phyloP scores from a whole-genome alignment of 2,797 vertebrate species.

The Xiphophorus birchmanni region DNA sequence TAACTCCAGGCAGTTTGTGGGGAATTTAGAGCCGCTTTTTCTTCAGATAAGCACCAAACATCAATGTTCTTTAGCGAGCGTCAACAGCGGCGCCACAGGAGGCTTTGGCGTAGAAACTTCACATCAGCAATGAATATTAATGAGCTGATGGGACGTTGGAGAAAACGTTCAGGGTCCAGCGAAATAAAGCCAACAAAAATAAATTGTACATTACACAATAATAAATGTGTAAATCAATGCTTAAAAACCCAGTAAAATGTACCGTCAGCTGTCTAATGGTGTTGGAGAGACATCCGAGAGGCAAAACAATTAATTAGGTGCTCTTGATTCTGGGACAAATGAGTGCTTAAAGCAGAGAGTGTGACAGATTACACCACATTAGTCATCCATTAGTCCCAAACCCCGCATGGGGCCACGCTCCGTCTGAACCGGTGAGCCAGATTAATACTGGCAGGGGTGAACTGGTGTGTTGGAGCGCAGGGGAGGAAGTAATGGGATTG shows the following conservation, averaged over 20 bases:
- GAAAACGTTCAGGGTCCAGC: not conserved
- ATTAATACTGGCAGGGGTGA: conserved; percentile 36
- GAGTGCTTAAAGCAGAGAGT: conserved; percentile 12
- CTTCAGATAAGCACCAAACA: not conserved
- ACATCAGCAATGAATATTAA: conserved; percentile 11
- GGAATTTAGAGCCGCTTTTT: not conserved
- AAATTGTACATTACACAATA: not conserved
- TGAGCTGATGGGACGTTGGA: conserved; percentile 12
- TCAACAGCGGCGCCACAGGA: conserved; percentile 11
- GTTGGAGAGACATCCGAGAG: not conserved
- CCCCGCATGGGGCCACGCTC: conserved; percentile 3
- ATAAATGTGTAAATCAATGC: not conserved
- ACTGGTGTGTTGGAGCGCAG: conserved; percentile 37
- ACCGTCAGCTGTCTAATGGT: not conserved
- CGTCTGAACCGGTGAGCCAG: conserved; percentile 18
- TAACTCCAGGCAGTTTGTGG: conserved; percentile 18
- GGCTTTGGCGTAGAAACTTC: not conserved
- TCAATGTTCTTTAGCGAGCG: conserved; percentile 12
- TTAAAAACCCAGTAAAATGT: not conserved
- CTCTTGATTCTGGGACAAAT: conserved; percentile 1
- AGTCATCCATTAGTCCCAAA: conserved; percentile 28
- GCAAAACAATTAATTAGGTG: conserved; percentile 14
- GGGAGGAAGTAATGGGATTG: conserved; percentile 53
- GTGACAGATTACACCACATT: conserved; percentile 27
- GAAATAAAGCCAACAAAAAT: not conserved